Evolutionary conservation across 2,797 vertebrate species (phyloP), one percentile per base, ranked within the genome.

Genomic region (Chaunax sp.): DNA sequence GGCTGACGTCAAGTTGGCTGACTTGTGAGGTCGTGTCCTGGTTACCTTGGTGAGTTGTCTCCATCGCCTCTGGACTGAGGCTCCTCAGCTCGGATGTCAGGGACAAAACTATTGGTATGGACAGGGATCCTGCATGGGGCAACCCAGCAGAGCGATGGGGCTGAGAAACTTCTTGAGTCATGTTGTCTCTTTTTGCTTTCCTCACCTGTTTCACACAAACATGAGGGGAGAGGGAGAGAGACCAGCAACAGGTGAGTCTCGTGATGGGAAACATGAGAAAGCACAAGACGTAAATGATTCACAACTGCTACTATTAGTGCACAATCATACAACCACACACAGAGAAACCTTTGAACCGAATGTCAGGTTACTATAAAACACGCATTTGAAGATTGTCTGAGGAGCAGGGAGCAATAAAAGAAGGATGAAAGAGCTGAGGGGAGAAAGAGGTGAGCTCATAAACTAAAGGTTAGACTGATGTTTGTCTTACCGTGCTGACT

Each of bases 401-500:
- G 14, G 15, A 37, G 30, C 20, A 43, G 43, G 37, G 19, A 35
- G 67, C 44, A 64, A 76, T 77, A 72, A 77, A 78, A 54, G 5
- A 47, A 43, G 18, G 41, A 70, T 22, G 53, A 35, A 66, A 72
- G 53, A 65, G 71, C 0, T 9, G 4, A 47, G 51, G 37, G 11
- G 9, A 13, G 33, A 62, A 20, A 50, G 13, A 43, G 43, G 38
- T 61, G 52, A 63, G 35, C 20, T 23, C 35, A 35, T 75, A 81
- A 81, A 84, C 26, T 19, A 45, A 68, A 58, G 23, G 38, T 56
- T 68, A 26, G n/a, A 55, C 19, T 40, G 25, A 68, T 62, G 37
- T 75, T 67, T 57, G 26, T 65, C 90, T 91, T 93, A 93, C 91
- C 92, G 83, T 89, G 64, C 51, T 77, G 64, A 93, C 85, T 37